Evolutionary conservation across 2,888 invertebrate species (phyloP).

Genomic region (Thalpophila matura): DNA sequence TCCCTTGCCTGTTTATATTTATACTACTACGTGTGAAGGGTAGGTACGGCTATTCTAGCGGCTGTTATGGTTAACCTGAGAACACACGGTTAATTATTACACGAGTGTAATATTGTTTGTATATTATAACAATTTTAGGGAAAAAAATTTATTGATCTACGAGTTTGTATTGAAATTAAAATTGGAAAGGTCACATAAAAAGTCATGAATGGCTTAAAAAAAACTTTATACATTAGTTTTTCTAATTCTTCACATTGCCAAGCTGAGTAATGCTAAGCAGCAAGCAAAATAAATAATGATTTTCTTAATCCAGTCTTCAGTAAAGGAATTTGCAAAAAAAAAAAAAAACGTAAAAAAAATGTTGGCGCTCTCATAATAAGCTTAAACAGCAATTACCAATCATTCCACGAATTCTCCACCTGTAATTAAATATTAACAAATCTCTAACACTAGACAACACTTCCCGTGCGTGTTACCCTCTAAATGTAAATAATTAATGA

Average conservation of each 20-base stretch:
- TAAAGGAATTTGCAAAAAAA: not conserved
- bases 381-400: constrained; percentile 20
- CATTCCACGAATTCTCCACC: constrained; percentile 1
- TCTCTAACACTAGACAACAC: constrained; percentile 35
- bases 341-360: no score
- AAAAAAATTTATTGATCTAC: not conserved
- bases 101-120: constrained; percentile 5
- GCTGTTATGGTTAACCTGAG: constrained; percentile 38
- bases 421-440: constrained; percentile 40
- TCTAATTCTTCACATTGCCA: no score
- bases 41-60: constrained; percentile 63
- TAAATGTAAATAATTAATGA: constrained; percentile 49
- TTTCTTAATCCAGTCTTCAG: not conserved
- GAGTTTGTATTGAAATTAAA: not conserved
- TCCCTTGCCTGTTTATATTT: constrained; percentile 73
- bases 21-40: constrained; percentile 60
- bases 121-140: not conserved
- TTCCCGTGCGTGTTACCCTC: constrained; percentile 27
- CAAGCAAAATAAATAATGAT: not conserved
- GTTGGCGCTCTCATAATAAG: not conserved
- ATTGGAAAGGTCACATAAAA: no score
- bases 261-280: no score
- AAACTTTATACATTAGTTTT: no score
- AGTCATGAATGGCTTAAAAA: no score
- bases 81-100: constrained; percentile 33